A percentile compares a stretch with the other conserved stretches of the same genome.
These are phyloP conservation scores for Bombus balteatus DNA, from an alignment of 1,140 invertebrate genomes.

Conservation along the genomic window DNA sequence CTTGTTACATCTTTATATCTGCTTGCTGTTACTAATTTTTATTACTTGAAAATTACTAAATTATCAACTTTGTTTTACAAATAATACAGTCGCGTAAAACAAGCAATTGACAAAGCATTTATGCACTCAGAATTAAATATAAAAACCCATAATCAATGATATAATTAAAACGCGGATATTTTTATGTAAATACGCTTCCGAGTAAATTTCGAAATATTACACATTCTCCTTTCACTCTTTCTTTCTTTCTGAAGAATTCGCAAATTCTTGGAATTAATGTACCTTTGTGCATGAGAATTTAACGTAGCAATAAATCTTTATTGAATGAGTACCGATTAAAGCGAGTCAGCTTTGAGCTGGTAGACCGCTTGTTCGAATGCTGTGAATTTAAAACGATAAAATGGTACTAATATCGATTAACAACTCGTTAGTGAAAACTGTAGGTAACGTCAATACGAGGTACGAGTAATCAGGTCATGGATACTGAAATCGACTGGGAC, in stretches of 20 bases:
- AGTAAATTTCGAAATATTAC: not conserved
- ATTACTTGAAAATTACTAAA: no score
- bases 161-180: no score
- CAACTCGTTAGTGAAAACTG: slow-evolving; percentile 25
- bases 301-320: not conserved
- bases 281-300: not conserved
- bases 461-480: slow-evolving; percentile 42
- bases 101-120: no score
- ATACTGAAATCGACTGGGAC: slow-evolving; percentile 35
- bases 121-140: no score
- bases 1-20: no score
- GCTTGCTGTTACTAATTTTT: no score
- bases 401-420: slow-evolving; percentile 43
- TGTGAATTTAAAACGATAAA: slow-evolving; percentile 32
- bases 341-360: not conserved
- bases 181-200: no score
- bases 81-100: no score
- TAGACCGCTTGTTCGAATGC: not conserved
- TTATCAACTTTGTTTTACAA: no score
- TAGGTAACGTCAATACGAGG: slow-evolving; percentile 24
- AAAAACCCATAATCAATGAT: no score
- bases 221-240: not conserved
- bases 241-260: not conserved
- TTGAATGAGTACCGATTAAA: not conserved
- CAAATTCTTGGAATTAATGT: not conserved